These are phyloP conservation scores for Timema podura DNA, from an alignment of 2,888 invertebrate genomes.

Conservation along the genomic window DNA sequence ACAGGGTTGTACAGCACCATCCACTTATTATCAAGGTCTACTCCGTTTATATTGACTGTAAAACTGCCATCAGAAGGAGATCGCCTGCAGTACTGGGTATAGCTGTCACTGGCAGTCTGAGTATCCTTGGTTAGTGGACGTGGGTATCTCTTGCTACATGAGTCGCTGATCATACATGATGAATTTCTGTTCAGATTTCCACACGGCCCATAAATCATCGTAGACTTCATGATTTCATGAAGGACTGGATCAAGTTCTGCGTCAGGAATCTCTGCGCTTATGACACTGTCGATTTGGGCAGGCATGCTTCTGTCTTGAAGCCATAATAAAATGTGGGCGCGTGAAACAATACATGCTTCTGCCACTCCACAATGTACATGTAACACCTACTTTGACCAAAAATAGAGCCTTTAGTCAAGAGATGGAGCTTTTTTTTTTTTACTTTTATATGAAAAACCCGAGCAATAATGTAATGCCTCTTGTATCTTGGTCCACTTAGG, in stretches of 20 bases:
- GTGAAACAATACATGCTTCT: no score
- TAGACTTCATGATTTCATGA: no score
- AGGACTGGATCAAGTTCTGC: no score
- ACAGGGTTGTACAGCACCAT: conserved; percentile 30
- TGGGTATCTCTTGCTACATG: conserved; percentile 42
- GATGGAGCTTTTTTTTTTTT: neutral
- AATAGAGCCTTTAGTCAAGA: neutral
- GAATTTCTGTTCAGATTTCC: no score
- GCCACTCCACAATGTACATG: conserved; percentile 15
- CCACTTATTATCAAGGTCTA: conserved; percentile 32
- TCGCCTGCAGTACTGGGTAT: conserved; percentile 40
- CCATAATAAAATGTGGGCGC: no score
- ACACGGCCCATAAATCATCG: no score
- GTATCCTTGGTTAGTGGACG: conserved; percentile 33
- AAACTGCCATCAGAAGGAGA: neutral
- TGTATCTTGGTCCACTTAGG: neutral
- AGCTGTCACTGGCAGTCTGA: conserved; percentile 39
- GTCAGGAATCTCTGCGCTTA: no score
- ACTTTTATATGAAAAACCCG: neutral
- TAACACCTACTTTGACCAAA: neutral
- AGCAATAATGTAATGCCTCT: conserved; percentile 2
- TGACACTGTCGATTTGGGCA: no score
- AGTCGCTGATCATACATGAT: no score
- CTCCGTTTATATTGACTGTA: neutral
- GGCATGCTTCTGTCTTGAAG: no score